A percentile compares a stretch with the other conserved stretches of the same genome.
Conservation (phyloP, 2,888 invertebrate genomes). For the Synanthedon myopaeformis region DNA sequence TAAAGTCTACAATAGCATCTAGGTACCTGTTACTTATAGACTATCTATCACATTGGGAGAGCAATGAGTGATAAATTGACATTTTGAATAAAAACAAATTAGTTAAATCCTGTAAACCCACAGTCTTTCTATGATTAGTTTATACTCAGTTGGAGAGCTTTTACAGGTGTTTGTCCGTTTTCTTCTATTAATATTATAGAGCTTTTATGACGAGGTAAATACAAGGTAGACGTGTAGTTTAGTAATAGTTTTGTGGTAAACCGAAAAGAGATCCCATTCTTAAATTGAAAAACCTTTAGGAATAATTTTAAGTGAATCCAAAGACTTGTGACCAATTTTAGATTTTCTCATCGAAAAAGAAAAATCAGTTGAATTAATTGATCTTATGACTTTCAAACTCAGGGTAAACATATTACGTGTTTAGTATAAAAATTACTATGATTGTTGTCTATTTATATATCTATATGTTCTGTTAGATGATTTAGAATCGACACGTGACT, state of each 20-base stretch:
- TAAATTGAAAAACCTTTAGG: constrained; percentile 30
- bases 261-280: constrained; percentile 27
- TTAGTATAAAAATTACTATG: constrained; percentile 23
- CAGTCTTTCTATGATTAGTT: constrained; percentile 6
- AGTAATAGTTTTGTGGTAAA: constrained; percentile 51
- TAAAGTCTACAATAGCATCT: not conserved
- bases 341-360: constrained; percentile 41
- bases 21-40: not conserved
- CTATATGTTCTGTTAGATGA: constrained; percentile 34
- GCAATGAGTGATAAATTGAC: too few relatives aligned
- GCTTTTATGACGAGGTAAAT: constrained; percentile 68
- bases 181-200: constrained; percentile 27
- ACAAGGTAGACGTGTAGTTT: constrained; percentile 68
- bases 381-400: constrained; percentile 66
- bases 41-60: too few relatives aligned
- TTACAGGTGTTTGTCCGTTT: constrained; percentile 42
- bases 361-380: constrained; percentile 33
- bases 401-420: constrained; percentile 47
- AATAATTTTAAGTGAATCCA: constrained; percentile 48
- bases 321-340: constrained; percentile 51
- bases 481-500: constrained; percentile 45
- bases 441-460: constrained; percentile 44
- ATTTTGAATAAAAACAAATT: too few relatives aligned
- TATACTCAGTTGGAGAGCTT: constrained; percentile 10
- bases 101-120: not conserved